Base-by-base conservation (phyloP, 1,140 invertebrate species). In the Phortica variegata region DNA sequence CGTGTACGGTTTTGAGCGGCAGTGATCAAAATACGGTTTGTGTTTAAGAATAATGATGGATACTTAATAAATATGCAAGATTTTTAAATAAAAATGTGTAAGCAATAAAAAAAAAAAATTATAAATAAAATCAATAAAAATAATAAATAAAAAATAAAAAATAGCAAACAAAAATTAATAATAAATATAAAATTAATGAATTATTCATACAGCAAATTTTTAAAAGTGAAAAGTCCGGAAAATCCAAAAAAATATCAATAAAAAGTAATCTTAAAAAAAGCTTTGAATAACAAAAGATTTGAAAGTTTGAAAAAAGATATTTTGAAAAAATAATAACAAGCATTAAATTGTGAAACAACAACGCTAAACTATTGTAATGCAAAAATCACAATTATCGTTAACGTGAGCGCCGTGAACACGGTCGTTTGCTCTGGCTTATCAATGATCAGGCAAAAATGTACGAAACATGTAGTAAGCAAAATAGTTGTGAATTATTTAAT, bases 1-100 rank as follows among this genome's bases (percentile, higher is more conserved):
- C 63, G 63, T 68, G 26, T 56, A 50, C 49, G 56, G 60, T 57
- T 50, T 62, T 54, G 61, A 20, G 31, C 43, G 12, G 12, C 26
- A 29, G 26, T 29, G 12, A 12, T 29, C 12, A 29, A 29, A 6
- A 29, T 29, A 29, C 12, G 12, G 12, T 7, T 7, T 29, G 12
- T 29, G 6, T 29, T 29, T 29, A 29, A 7, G 12, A 29, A 29
- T 29, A 6, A 29, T 29, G 6, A 7, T 29, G 26, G 12, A 29
- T 7, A 29, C 26, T 29, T 29, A 12, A 29, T 12, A 23, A 16
- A 1, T 10, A 37, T 21, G 29, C 15, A 23, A 10, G 15, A 44
- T 19, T 32, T 44, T 29, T 13, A 12, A 8, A 37, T 3, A 31
- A 21, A 26, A 21, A 8, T 17, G 12, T 31, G 8, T 31, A 13